A percentile compares a stretch with the other conserved stretches of the same genome.
phyloP scores from a whole-genome alignment of 2,113 vertebrate species.

The Triplophysa siluroides region DNA sequence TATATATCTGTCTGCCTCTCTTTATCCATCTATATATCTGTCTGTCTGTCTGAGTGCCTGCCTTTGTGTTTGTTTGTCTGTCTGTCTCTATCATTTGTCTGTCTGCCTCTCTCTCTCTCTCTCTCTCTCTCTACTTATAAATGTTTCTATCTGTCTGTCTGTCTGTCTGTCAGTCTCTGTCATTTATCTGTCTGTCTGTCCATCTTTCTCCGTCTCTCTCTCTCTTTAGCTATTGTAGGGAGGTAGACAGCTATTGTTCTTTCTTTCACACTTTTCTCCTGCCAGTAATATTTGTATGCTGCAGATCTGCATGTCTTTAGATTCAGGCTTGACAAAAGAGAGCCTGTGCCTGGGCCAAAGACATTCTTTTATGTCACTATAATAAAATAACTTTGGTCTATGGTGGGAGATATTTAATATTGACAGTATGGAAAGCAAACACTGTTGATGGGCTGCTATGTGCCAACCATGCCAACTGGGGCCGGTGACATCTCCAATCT shows the following conservation, averaged over 20 bases:
- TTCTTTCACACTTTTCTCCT: not conserved
- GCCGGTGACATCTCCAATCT: constrained; percentile 41
- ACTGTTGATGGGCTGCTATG: constrained; percentile 66
- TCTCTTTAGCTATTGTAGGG: no score
- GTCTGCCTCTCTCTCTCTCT: no score
- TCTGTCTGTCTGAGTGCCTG: no score
- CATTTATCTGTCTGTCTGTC: not conserved
- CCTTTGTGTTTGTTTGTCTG: no score
- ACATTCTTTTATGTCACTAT: constrained; percentile 70
- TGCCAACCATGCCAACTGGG: constrained; percentile 57
- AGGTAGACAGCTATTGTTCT: no score
- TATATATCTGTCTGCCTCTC: no score
- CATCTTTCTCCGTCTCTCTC: no score
- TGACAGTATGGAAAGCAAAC: constrained; percentile 74
- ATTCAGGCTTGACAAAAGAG: no score
- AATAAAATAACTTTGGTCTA: constrained; percentile 66
- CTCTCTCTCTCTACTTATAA: no score
- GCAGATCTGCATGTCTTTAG: not conserved
- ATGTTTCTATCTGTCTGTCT: constrained; percentile 3
- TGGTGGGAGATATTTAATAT: constrained; percentile 67
- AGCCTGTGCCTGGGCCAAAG: no score
- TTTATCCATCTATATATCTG: no score
- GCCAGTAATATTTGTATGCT: constrained; percentile 36
- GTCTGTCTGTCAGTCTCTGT: not conserved
- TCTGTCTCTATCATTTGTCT: no score